Evolutionary conservation across 1,140 invertebrate genomes (phyloP).

Genomic region (Pachypeltis micranthus): DNA sequence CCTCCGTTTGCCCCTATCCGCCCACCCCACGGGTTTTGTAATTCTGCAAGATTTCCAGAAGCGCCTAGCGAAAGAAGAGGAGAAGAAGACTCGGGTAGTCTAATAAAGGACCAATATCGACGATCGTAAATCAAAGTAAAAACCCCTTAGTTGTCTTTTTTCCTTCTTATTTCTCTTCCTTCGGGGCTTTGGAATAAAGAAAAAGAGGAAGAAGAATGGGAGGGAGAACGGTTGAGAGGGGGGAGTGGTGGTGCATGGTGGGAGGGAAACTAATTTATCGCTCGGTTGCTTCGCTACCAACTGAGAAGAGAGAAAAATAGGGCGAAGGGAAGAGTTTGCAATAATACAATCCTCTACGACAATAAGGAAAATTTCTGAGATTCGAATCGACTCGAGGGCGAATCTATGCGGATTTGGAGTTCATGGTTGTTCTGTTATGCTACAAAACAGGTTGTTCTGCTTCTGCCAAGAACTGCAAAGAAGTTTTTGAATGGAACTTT

Average conservation of each 20-base stretch:
- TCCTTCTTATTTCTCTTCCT: background rate
- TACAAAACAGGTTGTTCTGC: background rate
- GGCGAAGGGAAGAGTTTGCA: background rate
- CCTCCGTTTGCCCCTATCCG: too few species aligned
- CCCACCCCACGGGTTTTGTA: background rate
- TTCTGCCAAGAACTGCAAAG: background rate
- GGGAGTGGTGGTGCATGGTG: background rate
- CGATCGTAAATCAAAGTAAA: slow-evolving; percentile 15
- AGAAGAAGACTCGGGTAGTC: background rate
- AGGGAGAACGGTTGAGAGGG: background rate
- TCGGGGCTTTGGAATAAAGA: background rate
- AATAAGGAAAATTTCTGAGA: background rate
- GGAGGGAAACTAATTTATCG: slow-evolving; percentile 5
- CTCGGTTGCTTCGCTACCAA: background rate
- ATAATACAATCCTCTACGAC: background rate
- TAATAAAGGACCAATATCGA: slow-evolving; percentile 15
- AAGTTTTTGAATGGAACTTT: background rate
- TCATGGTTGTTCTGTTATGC: too few species aligned
- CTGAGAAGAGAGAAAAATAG: background rate
- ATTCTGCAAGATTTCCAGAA: slow-evolving; percentile 4
- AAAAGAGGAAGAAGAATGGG: background rate
- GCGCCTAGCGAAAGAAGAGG: background rate
- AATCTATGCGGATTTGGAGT: too few species aligned
- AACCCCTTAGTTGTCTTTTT: slow-evolving; percentile 4
- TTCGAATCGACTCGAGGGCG: background rate